Evolutionary conservation across 1,140 invertebrate genomes (phyloP).

Genomic region (Brachionus plicatilis): DNA sequence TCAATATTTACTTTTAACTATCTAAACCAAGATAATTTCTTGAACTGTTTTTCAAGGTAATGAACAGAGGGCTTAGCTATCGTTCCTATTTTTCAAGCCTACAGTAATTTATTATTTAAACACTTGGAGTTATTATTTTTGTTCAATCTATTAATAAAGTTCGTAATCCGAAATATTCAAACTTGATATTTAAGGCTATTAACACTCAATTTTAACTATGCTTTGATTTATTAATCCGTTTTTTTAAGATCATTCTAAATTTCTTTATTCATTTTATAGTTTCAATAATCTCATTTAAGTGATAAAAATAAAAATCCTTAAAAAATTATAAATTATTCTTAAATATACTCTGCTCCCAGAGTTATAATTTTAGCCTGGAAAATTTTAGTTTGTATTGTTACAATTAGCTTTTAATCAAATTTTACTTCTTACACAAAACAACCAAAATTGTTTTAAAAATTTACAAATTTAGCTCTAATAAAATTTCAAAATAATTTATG

Average conservation of each 20-base stretch:
- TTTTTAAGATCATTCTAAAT: too few species aligned
- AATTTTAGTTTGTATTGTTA: too few species aligned
- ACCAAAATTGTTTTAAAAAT: too few species aligned
- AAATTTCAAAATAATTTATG: too few species aligned
- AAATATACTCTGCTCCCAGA: too few species aligned
- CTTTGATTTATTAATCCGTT: neutral
- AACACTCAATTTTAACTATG: neutral
- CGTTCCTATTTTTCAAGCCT: neutral
- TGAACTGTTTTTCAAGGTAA: neutral
- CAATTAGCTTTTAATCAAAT: too few species aligned
- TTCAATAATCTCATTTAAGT: neutral
- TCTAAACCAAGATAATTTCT: neutral
- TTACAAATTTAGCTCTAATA: too few species aligned
- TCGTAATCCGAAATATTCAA: neutral
- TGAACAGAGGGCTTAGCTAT: neutral
- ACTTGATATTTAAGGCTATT: neutral
- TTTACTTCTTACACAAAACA: too few species aligned
- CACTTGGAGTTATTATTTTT: neutral
- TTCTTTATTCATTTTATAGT: neutral
- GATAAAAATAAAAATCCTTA: neutral
- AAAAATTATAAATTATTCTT: too few species aligned
- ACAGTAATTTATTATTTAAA: neutral
- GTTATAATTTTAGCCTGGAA: too few species aligned
- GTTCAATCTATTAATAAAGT: neutral
- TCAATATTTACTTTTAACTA: neutral